Evolutionary conservation across 2,113 vertebrate genomes (phyloP), one percentile per base, ranked within the genome.

Genomic region (Perca schrenkii): DNA sequence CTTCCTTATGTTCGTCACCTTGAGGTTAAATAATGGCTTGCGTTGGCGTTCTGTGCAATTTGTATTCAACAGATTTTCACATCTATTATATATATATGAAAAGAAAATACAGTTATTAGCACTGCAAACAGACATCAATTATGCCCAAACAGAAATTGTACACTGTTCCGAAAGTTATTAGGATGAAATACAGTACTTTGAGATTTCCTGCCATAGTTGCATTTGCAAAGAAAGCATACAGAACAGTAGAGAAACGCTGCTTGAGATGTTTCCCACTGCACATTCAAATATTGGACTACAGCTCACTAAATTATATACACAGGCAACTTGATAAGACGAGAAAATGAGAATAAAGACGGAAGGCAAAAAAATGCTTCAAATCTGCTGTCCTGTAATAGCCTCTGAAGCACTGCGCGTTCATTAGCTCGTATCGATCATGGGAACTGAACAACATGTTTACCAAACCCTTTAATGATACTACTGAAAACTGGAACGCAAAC

Each of bases 401-500:
- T 2, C n/a, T 11, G 65, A 72, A 57, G 10, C 61, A 4, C n/a
- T 0, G 61, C 7, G 70, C 75, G 2, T 60, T 92, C 78, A 91
- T 93, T 87, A 87, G 74, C 56, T 11, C 47, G 7, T 81, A 88
- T 87, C 34, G 87, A 93, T 90, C 86, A 79, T 16, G 72, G 65
- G 53, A 78, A 69, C 62, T 36, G 36, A 79, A 80, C 83, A 81
- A 64, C 83, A 49, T 91, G 91, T 93, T 93, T 88, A 91, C 89
- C 79, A 88, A 93, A 91, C 90, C 89, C 76, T 75, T 62, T 64
- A 88, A 89, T 75, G 80, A 89, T 15, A 67, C 78, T 7, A 6
- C 60, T 57, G 86, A 49, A 90, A 80, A 85, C 66, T 77, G 80
- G 66, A 91, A 87, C 6, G 86, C 86, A 89, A 89, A 88, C 85